Base-by-base conservation (phyloP, 2,113 vertebrate species). In the Anarhynchus alexandrinus region DNA sequence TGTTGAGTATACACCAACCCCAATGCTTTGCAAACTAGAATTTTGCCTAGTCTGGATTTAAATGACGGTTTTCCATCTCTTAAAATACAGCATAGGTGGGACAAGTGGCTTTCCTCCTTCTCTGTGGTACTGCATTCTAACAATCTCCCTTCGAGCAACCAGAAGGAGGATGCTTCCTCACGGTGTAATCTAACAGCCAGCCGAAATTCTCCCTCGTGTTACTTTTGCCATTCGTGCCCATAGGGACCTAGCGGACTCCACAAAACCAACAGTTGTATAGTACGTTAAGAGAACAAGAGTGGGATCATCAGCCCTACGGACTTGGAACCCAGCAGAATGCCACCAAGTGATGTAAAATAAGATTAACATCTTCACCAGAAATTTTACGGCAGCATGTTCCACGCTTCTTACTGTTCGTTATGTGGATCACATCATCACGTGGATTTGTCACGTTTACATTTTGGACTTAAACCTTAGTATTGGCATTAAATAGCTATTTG, bases 171-270 rank as follows among this genome's bases (percentile, higher is more conserved):
- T 64, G 11, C 38, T 64, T 34, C 54, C 77, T 72, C 59, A 7
- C 0, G 0, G 55, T 10, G 30, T 49, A 8, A 54, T 9, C 42
- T 8, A 25, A 7, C 27, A 57, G n/a, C 34, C 83, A 76, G 27
- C 17, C 61, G 17, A 6, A 82, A 55, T 32, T 43, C 59, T 9
- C 64, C 49, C 51, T 17, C 10, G 0, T 2, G 2, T 40, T 19
- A 3, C 32, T 58, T 67, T 15, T 29, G 32, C 52, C 67, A 8
- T 10, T 42, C 4, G 1, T 2, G 38, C 49, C 52, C 4, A 1
- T 5, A 16, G 0, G 27, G 47, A 57, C 47, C 23, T 3, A 18
- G 30, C 0, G 0, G 62, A 23, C 51, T 4, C 29, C 64, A 66
- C 45, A 23, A 32, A 40, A 25, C 22, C 1, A 49, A 25, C 5